Evolutionary conservation across 2,888 invertebrate species (phyloP), one percentile per base, ranked within the genome.

Genomic region (Dorcus hopei): DNA sequence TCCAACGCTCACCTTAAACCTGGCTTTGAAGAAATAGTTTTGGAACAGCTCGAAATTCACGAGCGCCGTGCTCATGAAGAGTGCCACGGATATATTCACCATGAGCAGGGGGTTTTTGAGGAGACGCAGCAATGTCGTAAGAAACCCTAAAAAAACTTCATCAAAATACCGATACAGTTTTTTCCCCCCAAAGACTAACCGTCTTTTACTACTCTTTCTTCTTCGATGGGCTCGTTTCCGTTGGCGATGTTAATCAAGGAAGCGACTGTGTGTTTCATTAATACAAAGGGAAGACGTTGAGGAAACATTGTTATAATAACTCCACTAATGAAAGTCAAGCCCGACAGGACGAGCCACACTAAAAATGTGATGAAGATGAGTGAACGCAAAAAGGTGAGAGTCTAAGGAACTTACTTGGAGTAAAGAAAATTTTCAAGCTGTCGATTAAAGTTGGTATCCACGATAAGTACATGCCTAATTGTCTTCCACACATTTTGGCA

Each of bases 221-320:
- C 57, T 45, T 52, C 64, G 11, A 43, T 59, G 14, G 64, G 57
- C 41, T 65, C 54, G 52, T 68, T 62, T 51, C 77, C 72, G 42
- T 76, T 70, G 23, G 77, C 77, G 38, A 75, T 70, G 65, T 82
- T 81, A 7, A 85, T 72, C 40, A 86, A 81, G 8, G 82, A 78
- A 43, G 81, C 83, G 0, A 84, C 84, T 0, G 84, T 83, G 70
- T 81, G 81, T 66, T 82, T 80, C 41, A 85, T 79, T 0, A 83
- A 76, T 54, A 83, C 75, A 60, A 76, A 77, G 8, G 84, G 81
- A 58, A 86, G 70, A 50, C 80, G 79, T 63, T 80, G 78, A 0
- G 86, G 86, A 65, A 86, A 85, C 67, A 84, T 74, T 0, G 83
- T 77, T 51, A 86, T 68, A n/a, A 83, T 53, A 39, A 79, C 68